Evolutionary conservation across 2,113 vertebrate species (phyloP).

Genomic region (Misgurnus anguillicaudatus): DNA sequence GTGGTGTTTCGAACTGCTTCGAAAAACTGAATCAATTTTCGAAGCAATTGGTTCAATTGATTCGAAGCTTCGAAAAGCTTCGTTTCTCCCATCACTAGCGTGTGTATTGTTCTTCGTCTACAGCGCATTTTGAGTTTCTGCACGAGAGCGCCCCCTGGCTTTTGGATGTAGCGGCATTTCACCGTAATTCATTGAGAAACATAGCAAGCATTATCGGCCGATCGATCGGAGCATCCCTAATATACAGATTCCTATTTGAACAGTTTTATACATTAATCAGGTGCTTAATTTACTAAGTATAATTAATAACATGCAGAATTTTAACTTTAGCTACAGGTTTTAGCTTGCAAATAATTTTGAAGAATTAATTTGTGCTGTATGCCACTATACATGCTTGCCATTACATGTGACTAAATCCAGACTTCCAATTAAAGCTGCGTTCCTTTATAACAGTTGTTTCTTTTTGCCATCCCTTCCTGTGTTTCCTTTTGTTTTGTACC

Average conservation of each 20-base stretch:
- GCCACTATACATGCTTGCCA: background rate
- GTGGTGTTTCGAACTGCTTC: too few species aligned
- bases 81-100: too few species aligned
- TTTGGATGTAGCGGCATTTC: too few species aligned
- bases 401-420: conserved; percentile 25
- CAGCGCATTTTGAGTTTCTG: too few species aligned
- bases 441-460: background rate
- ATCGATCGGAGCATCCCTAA: too few species aligned
- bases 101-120: too few species aligned
- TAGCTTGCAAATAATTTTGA: background rate
- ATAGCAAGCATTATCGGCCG: too few species aligned
- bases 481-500: background rate
- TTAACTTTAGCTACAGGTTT: background rate
- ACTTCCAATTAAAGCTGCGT: conserved; percentile 7
- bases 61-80: too few species aligned
- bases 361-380: background rate
- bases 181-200: too few species aligned
- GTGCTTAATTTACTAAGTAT: conserved; percentile 1
- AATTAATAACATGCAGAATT: background rate
- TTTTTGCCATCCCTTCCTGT: background rate
- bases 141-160: too few species aligned
- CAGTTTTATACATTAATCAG: background rate
- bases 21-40: too few species aligned
- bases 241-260: conserved; percentile 12
- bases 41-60: too few species aligned